Evolutionary conservation across 2,888 invertebrate species (phyloP).

Genomic region (Pogonocherus hispidulus): DNA sequence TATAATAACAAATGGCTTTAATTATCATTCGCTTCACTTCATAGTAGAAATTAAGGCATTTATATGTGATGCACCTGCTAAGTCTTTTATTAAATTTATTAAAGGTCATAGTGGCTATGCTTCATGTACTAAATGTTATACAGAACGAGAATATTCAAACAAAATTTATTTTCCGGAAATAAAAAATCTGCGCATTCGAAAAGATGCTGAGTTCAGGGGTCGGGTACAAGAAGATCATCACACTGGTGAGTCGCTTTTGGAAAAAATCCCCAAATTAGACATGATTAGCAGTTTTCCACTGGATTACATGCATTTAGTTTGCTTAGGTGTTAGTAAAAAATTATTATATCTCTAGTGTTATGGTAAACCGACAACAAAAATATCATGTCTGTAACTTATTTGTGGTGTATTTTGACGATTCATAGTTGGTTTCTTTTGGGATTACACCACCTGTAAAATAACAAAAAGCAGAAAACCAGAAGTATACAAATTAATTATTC

Average conservation of each 20-base stretch:
- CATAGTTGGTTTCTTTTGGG: no score
- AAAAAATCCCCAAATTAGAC: slow-evolving; percentile 8
- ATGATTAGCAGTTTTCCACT: slow-evolving; percentile 31
- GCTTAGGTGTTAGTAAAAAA: slow-evolving; percentile 34
- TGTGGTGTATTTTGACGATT: no score
- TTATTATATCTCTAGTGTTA: slow-evolving; percentile 29
- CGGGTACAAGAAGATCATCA: background rate
- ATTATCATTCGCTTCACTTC: background rate
- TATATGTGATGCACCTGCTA: slow-evolving; percentile 1
- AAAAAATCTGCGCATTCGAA: background rate
- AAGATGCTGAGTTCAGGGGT: background rate
- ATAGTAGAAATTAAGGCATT: background rate
- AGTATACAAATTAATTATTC: no score
- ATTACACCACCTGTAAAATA: no score
- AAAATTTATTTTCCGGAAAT: background rate
- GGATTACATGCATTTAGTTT: slow-evolving; percentile 34
- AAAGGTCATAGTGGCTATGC: background rate
- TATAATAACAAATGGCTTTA: background rate
- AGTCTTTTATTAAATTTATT: background rate
- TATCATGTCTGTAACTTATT: slow-evolving; percentile 11
- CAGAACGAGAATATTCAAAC: background rate
- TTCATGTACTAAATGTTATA: background rate
- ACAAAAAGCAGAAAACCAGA: no score
- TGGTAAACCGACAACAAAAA: slow-evolving; percentile 31
- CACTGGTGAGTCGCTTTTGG: background rate